Base-by-base conservation (phyloP, 2,113 vertebrate genomes). In the Hippocampus zosterae region DNA sequence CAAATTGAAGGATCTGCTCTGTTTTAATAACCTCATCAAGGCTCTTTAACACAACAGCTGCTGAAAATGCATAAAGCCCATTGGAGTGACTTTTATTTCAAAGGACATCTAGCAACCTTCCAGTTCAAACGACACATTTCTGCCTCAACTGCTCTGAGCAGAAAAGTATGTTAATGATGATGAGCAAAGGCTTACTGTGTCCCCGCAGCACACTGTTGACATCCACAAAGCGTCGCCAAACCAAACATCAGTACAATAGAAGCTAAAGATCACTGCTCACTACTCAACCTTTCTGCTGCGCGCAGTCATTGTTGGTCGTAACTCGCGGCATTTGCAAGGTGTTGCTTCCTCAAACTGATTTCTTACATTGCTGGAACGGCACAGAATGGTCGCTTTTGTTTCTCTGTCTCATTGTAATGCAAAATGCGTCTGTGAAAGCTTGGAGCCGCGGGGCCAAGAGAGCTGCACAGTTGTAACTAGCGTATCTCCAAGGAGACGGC, bases 351-450 rank as follows among this genome's bases (percentile, higher is more conserved):
- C 10, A 15, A 12, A 67, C 48, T 42, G 25, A 56, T 55, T 23
- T 18, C 50, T 46, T 9, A 37, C 33, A 42, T 29, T 65, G 27
- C 12, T 25, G 3, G 23, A 65, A 65, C 0, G 25, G 13, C 41
- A 16, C 12, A 12, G 8, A 44, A 44, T 23, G 8, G 23, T 3
- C 1, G 37, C 66, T 55, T 65, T 68, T 41, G 53, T 78, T 77
- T 82, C 56, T 75, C 48, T 76, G 68, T 61, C 83, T 88, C 74
- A 90, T 91, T 90, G 81, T 89, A 80, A 91, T 91, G 87, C 90
- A 53, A 68, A 27, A 56, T 59, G 52, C 71, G 64, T 90, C 75
- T 77, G 78, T 83, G 83, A 83, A 83, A 87, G 87, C 84, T 81
- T 78, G 70, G 66, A 75, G 69, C 73, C 74, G 29, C 52, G 0